Conservation (phyloP, 2,888 invertebrate species). For the Diaphora mendica region DNA sequence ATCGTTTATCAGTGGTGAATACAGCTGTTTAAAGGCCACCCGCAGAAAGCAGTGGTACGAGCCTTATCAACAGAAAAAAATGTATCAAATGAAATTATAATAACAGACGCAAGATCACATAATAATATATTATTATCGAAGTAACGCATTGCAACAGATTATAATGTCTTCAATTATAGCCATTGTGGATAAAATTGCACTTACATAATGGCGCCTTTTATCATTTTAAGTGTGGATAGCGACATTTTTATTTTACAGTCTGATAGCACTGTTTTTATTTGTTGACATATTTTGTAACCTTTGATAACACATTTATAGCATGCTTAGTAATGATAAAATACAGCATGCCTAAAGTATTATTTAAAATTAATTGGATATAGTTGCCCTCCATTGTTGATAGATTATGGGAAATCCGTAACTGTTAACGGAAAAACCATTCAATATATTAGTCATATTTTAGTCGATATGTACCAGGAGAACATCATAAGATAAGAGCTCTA, state of each 20-base stretch:
- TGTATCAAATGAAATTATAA: conserved; percentile 19
- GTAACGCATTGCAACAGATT: conserved; percentile 14
- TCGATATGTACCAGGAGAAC: not conserved
- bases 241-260: conserved; percentile 21
- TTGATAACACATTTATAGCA: not conserved
- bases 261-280: conserved; percentile 23
- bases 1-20: conserved; percentile 48
- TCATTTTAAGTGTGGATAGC: conserved; percentile 1
- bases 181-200: conserved; percentile 26
- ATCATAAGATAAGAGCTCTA: not conserved
- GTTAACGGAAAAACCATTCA: conserved; percentile 4
- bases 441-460: not conserved
- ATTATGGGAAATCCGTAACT: not conserved
- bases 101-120: conserved; percentile 2
- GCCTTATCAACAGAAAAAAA: conserved; percentile 29
- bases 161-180: conserved; percentile 12
- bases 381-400: not conserved
- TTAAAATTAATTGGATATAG: not conserved
- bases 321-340: not conserved
- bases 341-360: not conserved
- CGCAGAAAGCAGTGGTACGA: conserved; percentile 26
- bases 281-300: conserved; percentile 14
- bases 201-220: conserved; percentile 11
- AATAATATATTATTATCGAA: conserved; percentile 19
- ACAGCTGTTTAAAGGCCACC: conserved; percentile 52